phyloP scores from a whole-genome alignment of 2,888 invertebrate genomes.

The Drosophila infuscata region DNA sequence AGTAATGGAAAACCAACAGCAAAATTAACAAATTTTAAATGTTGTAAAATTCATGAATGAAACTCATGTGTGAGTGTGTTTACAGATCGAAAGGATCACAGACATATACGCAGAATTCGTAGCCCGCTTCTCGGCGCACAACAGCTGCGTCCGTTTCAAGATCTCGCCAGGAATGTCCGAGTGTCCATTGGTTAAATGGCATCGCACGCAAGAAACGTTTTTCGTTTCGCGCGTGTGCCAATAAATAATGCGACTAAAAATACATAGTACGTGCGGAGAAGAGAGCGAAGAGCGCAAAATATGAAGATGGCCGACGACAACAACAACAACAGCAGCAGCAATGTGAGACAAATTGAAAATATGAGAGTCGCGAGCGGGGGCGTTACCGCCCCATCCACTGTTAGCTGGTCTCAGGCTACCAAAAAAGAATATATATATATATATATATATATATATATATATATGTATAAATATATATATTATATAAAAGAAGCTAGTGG shows the following conservation, averaged over 20 bases:
- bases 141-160: slow-evolving; percentile 14
- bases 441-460: neutral
- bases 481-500: slow-evolving; percentile 18
- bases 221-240: slow-evolving; percentile 67
- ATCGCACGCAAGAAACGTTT: slow-evolving; percentile 42
- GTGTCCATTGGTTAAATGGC: slow-evolving; percentile 24
- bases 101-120: slow-evolving; percentile 11
- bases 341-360: slow-evolving; percentile 45
- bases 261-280: slow-evolving; percentile 62
- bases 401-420: slow-evolving; percentile 21
- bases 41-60: neutral
- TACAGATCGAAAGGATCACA: slow-evolving; percentile 2
- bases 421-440: neutral
- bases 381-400: slow-evolving; percentile 23
- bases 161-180: slow-evolving; percentile 10
- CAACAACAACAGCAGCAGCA: slow-evolving; percentile 5
- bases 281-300: slow-evolving; percentile 15
- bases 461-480: neutral
- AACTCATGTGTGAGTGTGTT: neutral
- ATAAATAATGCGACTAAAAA: slow-evolving; percentile 74
- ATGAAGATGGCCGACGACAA: slow-evolving; percentile 32
- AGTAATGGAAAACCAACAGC: neutral
- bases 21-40: neutral
- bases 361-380: slow-evolving; percentile 54
- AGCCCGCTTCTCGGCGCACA: slow-evolving; percentile 47